Evolutionary conservation across 2,113 vertebrate genomes (phyloP), one percentile per base, ranked within the genome.

Genomic region (Phylloscopus trochilus): DNA sequence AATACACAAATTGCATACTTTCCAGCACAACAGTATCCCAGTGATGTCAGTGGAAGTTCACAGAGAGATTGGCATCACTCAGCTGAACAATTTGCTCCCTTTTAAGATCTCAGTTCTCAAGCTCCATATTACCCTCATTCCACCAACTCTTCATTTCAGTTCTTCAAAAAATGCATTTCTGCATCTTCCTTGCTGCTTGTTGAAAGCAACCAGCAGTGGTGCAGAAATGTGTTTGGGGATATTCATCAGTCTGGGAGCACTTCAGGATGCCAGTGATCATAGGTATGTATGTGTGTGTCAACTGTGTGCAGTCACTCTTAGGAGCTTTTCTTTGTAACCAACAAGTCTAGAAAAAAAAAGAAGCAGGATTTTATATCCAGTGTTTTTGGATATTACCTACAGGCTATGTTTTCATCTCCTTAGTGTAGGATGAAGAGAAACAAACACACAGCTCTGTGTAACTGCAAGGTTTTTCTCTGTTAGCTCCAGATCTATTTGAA

Each of bases 1-100:
- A 93, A 96, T 96, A 94, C 80, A 96, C 26, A 5, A 90, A 90
- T 85, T 90, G 73, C 92, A 94, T 96, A 83, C 66, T 94, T 96
- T 93, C 85, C 80, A 96, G 73, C 76, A 87, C 80, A 92, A 87
- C 67, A 89, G 51, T 77, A 73, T 93, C 75, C 78, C 78, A 80
- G 84, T 90, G 84, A 94, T 95, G 91, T 92, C 90, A 95, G 70
- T 95, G 93, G 93, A 87, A 90, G 94, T 96, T 96, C 95, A 95
- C 72, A 79, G 68, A 47, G 84, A 83, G 79, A 93, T 94, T 2
- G 1, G 62, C 92, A 87, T 92, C 95, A 84, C 78, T 95, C 85
- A 92, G 53, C 66, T 81, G 52, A 90, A 93, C 58, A 90, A 72
- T 83, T 92, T 94, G 23, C 73, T 96, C 76, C 69, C 56, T 93